Base-by-base conservation (phyloP, 2,888 invertebrate genomes). In the Thyatira batis region DNA sequence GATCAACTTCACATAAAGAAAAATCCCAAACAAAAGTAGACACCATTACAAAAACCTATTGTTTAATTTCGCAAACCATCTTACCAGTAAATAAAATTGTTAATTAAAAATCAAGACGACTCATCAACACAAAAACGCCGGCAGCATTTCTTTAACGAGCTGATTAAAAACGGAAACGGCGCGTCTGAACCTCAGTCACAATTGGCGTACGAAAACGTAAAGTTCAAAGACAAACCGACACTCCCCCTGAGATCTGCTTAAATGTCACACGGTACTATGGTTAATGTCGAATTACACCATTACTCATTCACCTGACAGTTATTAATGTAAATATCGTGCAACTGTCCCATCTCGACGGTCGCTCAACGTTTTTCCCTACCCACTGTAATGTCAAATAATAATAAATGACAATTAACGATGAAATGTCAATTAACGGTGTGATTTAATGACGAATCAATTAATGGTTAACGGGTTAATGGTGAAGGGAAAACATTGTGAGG, bases 181-280 rank as follows among this genome's bases (percentile, higher is more conserved):
- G 48, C 28, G 10, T 27, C 28, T 28, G 27, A 48, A 21, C 33
- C 57, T 48, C 62, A 56, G 56, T 63, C 63, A 65, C 66, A 68
- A 71, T 68, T 69, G 58, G 56, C 63, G 51, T 57, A 65, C 71
- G 48, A 71, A 70, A 66, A 64, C 58, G 62, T 65, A 78, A 78
- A 78, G 77, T 77, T 78, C 78, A 78, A 78, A 78, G 77, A 52
- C 76, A 54, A n/a, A 52, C 33, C 57, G 63, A 61, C 72, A 61
- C 61, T 63, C 62, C 63, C 51, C 53, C 49, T 11, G 52, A 17
- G 39, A 39, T n/a, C 13, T 57, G 20, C 20, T 52, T 64, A 73
- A 72, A 73, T 71, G 71, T 61, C 66, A 69, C 45, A 30, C 49
- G 60, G 55, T 43, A 17, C 54, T 53, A 45, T 45, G 54, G 55